Conservation (phyloP, 2,797 vertebrate species). For the Pseudocheirus occidentalis region DNA sequence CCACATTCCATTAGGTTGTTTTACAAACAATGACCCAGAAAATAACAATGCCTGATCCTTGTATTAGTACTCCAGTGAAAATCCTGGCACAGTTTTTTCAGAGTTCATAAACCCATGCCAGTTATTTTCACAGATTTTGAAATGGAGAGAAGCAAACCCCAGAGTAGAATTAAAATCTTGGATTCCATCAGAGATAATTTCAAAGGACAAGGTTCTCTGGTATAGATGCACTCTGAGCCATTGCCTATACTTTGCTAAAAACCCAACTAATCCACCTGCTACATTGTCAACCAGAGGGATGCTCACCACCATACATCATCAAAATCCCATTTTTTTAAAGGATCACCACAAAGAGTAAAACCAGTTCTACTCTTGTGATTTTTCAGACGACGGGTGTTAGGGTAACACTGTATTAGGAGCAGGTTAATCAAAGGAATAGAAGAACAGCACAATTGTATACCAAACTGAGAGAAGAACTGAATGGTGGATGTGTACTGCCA, state of each 20-base stretch:
- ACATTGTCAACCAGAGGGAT: constrained; percentile 33
- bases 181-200: constrained; percentile 49
- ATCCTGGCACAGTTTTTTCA: constrained; percentile 72
- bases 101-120: constrained; percentile 82
- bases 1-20: constrained; percentile 77
- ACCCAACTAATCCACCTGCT: constrained; percentile 24
- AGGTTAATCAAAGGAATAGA: constrained; percentile 56
- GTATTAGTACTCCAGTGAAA: constrained; percentile 79
- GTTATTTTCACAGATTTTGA: constrained; percentile 80
- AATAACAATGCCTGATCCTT: constrained; percentile 82
- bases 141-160: constrained; percentile 65
- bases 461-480: background rate
- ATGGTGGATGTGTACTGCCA: constrained; percentile 82
- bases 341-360: constrained; percentile 46
- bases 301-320: constrained; percentile 38
- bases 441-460: background rate
- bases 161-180: constrained; percentile 78
- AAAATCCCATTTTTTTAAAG: constrained; percentile 26
- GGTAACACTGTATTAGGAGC: constrained; percentile 72
- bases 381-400: constrained; percentile 58
- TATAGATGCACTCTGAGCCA: accelerated
- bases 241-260: constrained; percentile 26
- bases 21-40: constrained; percentile 82
- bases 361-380: constrained; percentile 62
- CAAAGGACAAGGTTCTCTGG: constrained; percentile 10